These are phyloP conservation scores for Bos javanicus DNA, from an alignment of 2,113 vertebrate species.

Conservation along the genomic window DNA sequence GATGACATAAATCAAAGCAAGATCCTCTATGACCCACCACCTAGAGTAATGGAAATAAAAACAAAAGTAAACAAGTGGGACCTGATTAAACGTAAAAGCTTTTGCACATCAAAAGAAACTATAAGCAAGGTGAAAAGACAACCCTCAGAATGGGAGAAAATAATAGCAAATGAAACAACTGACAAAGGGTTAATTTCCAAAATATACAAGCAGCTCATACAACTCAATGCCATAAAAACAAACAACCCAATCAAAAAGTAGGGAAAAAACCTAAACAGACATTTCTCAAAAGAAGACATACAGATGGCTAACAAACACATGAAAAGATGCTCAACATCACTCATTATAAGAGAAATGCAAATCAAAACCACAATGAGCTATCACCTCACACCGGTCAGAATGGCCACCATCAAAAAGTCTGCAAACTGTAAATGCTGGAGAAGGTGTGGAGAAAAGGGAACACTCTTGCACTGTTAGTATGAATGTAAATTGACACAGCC, in stretches of 20 bases:
- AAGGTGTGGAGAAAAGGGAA: background rate
- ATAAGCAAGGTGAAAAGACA: background rate
- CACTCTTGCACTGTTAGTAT: background rate
- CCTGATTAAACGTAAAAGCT: background rate
- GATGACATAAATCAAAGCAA: background rate
- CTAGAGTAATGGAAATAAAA: background rate
- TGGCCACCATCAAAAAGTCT: background rate
- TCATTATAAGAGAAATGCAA: background rate
- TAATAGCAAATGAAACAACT: background rate
- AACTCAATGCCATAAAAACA: background rate
- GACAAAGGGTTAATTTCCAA: background rate
- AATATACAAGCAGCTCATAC: background rate
- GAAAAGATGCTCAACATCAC: background rate
- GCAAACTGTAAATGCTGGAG: background rate
- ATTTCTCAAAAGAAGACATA: background rate
- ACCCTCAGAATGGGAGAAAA: background rate
- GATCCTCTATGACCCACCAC: background rate
- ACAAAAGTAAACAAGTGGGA: background rate
- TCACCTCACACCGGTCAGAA: too few species aligned
- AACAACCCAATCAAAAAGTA: background rate
- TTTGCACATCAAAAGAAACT: background rate
- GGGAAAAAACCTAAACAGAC: background rate
- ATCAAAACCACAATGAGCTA: background rate
- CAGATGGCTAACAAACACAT: background rate
- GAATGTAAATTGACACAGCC: background rate